Conservation (phyloP, 2,113 vertebrate species). For the Stegastes partitus region DNA sequence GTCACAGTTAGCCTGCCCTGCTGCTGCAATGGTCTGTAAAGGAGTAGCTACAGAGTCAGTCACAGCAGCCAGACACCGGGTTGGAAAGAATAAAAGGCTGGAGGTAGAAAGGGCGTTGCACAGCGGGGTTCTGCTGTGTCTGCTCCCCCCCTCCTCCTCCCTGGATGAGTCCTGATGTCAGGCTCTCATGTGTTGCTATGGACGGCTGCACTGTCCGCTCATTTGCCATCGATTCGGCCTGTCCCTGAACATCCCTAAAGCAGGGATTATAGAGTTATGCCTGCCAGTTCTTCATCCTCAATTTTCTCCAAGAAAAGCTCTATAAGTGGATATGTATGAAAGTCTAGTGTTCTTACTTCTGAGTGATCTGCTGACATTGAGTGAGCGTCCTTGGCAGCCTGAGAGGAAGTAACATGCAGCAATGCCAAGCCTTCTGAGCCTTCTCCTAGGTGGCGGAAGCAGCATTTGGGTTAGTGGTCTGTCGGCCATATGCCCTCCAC, state of each 20-base stretch:
- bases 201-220: slow-evolving; percentile 14
- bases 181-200: slow-evolving; percentile 33
- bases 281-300: slow-evolving; percentile 23
- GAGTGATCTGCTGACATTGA: slow-evolving; percentile 18
- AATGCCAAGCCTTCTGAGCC: slow-evolving; percentile 24
- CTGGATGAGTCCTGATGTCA: slow-evolving; percentile 19
- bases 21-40: slow-evolving; percentile 23
- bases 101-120: slow-evolving; percentile 9
- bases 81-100: slow-evolving; percentile 18
- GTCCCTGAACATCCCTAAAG: slow-evolving; percentile 33
- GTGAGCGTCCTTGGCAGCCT: not conserved
- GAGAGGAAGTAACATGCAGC: slow-evolving; percentile 1
- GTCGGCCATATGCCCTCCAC: slow-evolving; percentile 55
- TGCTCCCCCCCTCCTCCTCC: not conserved
- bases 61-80: not conserved
- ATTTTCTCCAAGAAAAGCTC: slow-evolving; percentile 34
- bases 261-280: slow-evolving; percentile 38
- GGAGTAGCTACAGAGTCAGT: slow-evolving; percentile 23
- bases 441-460: slow-evolving; percentile 27
- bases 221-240: slow-evolving; percentile 30
- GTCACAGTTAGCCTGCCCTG: slow-evolving; percentile 15
- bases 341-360: slow-evolving; percentile 13
- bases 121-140: slow-evolving; percentile 1
- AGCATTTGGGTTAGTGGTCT: slow-evolving; percentile 31
- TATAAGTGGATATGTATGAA: slow-evolving; percentile 18